Conservation (phyloP, 1,140 invertebrate genomes). For the Papilio polyxenes region DNA sequence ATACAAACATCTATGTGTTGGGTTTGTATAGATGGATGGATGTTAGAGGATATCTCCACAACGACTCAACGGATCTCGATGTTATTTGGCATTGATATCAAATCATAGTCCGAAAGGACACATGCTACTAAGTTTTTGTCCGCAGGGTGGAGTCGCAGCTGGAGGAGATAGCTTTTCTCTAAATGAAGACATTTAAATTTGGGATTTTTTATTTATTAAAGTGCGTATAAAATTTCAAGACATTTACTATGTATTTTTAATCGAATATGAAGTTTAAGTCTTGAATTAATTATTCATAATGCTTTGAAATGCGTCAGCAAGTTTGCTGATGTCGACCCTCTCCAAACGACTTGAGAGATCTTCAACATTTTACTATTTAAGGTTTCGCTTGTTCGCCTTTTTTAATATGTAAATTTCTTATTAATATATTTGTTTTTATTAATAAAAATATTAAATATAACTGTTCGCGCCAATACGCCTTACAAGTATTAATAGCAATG, state of each 20-base stretch:
- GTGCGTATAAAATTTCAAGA: neutral
- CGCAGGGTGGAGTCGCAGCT: no score
- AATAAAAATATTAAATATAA: neutral
- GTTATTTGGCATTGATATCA: no score
- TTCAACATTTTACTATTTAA: constrained; percentile 26
- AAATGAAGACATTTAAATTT: no score
- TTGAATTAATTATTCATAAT: constrained; percentile 22
- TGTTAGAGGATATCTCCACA: neutral
- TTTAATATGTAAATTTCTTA: constrained; percentile 33
- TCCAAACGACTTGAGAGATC: constrained; percentile 6
- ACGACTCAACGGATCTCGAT: no score
- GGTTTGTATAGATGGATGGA: neutral
- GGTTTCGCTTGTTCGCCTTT: neutral
- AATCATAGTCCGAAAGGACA: no score
- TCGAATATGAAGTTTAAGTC: constrained; percentile 2
- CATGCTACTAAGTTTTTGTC: no score
- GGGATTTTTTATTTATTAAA: no score
- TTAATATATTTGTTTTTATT: constrained; percentile 38
- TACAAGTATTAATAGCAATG: no score
- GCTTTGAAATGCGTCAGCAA: constrained; percentile 20
- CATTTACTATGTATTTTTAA: neutral
- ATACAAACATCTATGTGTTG: no score
- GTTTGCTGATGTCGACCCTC: neutral
- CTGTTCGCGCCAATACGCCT: no score
- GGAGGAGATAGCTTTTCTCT: no score